Percentiles rank a stretch among this genome's conserved stretches.
Conservation (phyloP, 2,113 vertebrate species). For the Uropsilus gracilis region DNA sequence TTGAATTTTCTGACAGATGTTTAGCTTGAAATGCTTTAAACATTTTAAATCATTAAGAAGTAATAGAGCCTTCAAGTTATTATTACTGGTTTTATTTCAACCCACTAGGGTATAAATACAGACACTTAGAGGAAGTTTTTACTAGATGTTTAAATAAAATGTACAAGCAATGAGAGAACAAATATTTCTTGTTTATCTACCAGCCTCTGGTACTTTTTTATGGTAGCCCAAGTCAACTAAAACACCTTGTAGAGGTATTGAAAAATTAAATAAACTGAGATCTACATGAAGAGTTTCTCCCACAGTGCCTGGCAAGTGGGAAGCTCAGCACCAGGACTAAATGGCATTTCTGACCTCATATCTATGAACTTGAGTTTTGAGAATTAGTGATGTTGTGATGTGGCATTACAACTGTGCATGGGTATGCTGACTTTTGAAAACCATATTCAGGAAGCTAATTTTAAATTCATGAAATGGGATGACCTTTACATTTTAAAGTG, state of each 20-base stretch:
- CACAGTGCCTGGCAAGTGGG: accelerated
- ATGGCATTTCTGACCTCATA: not conserved
- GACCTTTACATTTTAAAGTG: slow-evolving; percentile 12
- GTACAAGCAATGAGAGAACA: not conserved
- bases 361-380: not conserved
- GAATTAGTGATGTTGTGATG: not conserved
- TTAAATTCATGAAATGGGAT: not conserved
- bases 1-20: slow-evolving; percentile 8
- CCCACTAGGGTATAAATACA: not conserved
- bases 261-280: not conserved
- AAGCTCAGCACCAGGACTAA: not conserved
- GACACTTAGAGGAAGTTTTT: not conserved
- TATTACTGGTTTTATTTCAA: not conserved
- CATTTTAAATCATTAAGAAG: not conserved
- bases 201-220: not conserved
- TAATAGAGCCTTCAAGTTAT: not conserved
- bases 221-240: not conserved
- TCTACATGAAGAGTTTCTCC: not conserved
- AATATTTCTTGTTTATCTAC: not conserved
- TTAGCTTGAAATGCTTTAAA: slow-evolving; percentile 17
- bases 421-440: not conserved
- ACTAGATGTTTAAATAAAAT: not conserved
- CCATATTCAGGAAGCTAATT: not conserved
- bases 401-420: not conserved
- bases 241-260: not conserved